Evolutionary conservation across 2,113 vertebrate species (phyloP).

Genomic region (Perognathus longimembris): DNA sequence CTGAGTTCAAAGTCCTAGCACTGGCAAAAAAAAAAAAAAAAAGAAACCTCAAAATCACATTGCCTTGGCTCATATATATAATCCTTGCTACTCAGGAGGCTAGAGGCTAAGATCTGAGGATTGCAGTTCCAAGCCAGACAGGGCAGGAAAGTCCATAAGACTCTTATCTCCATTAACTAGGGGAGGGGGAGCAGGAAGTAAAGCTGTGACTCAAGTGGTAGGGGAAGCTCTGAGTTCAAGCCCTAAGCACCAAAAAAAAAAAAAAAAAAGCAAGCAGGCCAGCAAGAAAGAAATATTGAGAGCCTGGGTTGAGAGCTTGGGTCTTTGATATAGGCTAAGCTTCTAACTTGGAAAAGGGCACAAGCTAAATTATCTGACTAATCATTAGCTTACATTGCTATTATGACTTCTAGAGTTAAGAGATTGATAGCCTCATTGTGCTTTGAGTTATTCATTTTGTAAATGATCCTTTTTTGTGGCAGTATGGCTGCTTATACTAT

Average conservation of each 20-base stretch:
- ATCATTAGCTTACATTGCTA: neutral
- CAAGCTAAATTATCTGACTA: neutral
- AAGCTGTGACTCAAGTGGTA: too few relatives aligned
- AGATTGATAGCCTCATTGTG: neutral
- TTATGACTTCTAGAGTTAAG: constrained; percentile 17
- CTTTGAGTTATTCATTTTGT: neutral
- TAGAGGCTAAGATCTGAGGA: too few relatives aligned
- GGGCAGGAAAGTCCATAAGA: too few relatives aligned
- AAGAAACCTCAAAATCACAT: too few relatives aligned
- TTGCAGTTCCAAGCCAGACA: too few relatives aligned
- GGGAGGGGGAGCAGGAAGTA: too few relatives aligned
- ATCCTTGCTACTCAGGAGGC: too few relatives aligned
- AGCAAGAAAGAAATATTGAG: neutral
- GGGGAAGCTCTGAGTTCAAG: too few relatives aligned
- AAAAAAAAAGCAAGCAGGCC: neutral
- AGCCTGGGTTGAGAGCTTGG: neutral
- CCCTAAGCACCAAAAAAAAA: neutral
- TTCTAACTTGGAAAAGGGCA: constrained; percentile 13
- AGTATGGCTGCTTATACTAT: neutral
- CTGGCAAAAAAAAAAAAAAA: too few relatives aligned
- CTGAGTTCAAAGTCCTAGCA: too few relatives aligned
- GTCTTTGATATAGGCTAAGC: neutral
- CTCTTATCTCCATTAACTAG: too few relatives aligned
- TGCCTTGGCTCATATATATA: too few relatives aligned
- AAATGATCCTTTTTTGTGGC: neutral